Base-by-base conservation (phyloP, 2,888 invertebrate genomes). In the Cecidostiba fungosa region DNA sequence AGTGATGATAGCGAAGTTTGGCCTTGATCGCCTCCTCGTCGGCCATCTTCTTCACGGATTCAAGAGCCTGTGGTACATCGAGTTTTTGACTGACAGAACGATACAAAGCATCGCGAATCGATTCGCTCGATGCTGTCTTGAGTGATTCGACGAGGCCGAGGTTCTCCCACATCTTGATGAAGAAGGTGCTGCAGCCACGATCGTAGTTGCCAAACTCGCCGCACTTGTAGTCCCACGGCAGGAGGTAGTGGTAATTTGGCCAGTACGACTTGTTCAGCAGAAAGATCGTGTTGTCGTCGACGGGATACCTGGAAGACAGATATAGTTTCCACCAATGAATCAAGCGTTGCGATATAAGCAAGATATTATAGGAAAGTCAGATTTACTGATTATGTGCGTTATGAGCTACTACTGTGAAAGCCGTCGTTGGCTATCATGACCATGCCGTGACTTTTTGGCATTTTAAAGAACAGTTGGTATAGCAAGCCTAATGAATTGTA, bases 191-290 rank as follows among this genome's bases (percentile, higher is more conserved):
- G 85, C 95, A 96, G 6, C 96, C 97, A 0, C 93, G 90, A 85
- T 95, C 95, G 90, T 97, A 97, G 72, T 95, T 95, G 3, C 97
- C 97, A 88, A 95, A 97, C 93, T 98, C 97, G 12, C 96, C 96
- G n/a, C 95, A 96, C 90, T 97, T 97, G 93, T 97, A 97, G 90
- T 98, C 97, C 94, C 96, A 95, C 0, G 97, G 96, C 32, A 97
- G 92, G 32, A 97, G 91, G 89, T 97, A 97, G 91, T 98, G 97
- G 91, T 97, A 98, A 87, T 96, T 96, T 0, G 96, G 95, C 97
- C 97, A 97, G 91, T 96, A 96, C 3, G 96, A 96, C 92, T 96
- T 97, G 4, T 95, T 95, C 5, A 97, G 92, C 77, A 97, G 92
- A 92, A 97, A 97, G 12, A 97, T 96, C 87, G 95, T 94, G 91